Base-by-base conservation (phyloP, 2,888 invertebrate species). In the Crossocerus cetratus region DNA sequence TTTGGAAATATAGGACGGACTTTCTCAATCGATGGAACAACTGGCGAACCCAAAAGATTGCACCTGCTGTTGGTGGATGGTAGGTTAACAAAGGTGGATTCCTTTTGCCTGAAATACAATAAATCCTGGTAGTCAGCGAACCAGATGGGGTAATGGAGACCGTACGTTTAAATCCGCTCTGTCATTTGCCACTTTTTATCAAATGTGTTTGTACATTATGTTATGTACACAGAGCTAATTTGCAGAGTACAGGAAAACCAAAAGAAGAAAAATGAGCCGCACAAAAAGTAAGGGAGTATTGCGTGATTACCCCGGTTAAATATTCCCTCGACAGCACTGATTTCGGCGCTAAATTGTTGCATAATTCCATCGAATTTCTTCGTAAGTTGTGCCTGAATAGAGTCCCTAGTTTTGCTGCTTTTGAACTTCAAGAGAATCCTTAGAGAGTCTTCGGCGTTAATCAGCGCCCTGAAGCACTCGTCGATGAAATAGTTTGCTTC, bases 401-500 rank as follows among this genome's bases (percentile, higher is more conserved):
- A 92, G 64, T 93, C 92, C 1, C 97, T 92, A 0, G 96, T 96
- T 84, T 96, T 94, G 68, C 96, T 94, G 76, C 94, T 93, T 74
- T 95, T 93, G 83, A 98, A 96, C 88, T 96, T 96, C 42, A 95
- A 90, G 0, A 98, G 91, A 86, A 97, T 93, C 22, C 94, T 93
- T 60, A 98, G 91, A 0, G 97, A 97, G 82, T 95, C 94, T 87
- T 97, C 96, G 0, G 98, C 95, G 5, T 94, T 94, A 64, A 96
- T 94, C 56, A 98, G 91, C 69, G 94, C 94, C 69, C 93, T 94
- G 86, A 98, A 98, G 77, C 97, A 96, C 84, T 95, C 94, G 87
- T 97, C 96, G 72, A 98, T 96, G 83, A 97, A 97, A 74, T 92
- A 93, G 85, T 95, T 95, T 0, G 97, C 97, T 84, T 97, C 96